Evolutionary conservation across 2,113 vertebrate species (phyloP).

Genomic region (Pseudonaja textilis): DNA sequence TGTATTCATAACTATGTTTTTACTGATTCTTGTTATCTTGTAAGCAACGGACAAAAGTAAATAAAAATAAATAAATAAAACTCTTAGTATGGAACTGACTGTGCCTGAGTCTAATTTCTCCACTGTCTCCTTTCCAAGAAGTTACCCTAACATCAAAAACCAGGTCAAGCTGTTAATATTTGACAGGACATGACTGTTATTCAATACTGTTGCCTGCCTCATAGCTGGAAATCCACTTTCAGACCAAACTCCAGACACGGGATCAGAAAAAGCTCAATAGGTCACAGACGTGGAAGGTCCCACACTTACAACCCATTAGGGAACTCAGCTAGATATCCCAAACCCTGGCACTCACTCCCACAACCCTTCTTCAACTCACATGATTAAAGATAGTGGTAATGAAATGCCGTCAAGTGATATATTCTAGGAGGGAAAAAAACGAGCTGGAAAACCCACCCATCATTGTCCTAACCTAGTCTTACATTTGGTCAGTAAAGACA

Average conservation of each 20-base stretch:
- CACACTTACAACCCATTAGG: not conserved
- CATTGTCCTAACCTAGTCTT: not conserved
- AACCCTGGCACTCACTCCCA: not conserved
- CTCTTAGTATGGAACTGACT: not conserved
- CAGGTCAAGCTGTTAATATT: constrained; percentile 19
- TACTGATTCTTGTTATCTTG: too few species aligned
- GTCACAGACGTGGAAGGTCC: not conserved
- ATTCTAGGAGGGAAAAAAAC: not conserved
- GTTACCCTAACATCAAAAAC: constrained; percentile 3
- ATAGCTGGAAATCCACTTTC: not conserved
- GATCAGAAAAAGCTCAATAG: not conserved
- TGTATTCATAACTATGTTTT: too few species aligned
- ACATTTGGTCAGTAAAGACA: not conserved
- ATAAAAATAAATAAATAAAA: too few species aligned
- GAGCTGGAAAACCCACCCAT: not conserved
- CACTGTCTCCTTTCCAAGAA: constrained; percentile 1
- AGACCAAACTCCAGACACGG: not conserved
- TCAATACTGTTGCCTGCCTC: not conserved
- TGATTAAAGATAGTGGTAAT: not conserved
- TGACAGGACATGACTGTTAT: not conserved
- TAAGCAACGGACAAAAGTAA: too few species aligned
- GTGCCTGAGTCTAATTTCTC: constrained; percentile 5
- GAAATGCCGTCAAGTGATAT: not conserved
- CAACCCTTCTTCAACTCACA: not conserved
- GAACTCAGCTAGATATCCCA: not conserved